phyloP scores from a whole-genome alignment of 2,113 vertebrate species.

The Clinocottus analis region DNA sequence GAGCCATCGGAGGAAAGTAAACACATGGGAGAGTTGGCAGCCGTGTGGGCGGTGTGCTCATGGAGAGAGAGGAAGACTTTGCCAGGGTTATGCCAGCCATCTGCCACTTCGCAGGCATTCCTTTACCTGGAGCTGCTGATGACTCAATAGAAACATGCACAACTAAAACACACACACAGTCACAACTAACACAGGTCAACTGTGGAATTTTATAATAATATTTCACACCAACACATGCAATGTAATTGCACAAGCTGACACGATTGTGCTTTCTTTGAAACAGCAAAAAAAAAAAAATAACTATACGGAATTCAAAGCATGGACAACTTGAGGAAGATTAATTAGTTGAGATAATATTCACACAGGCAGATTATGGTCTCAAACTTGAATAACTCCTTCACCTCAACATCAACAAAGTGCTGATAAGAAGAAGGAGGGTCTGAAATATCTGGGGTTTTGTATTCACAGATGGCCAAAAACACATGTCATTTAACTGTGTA shows the following conservation, averaged over 20 bases:
- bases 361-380: neutral
- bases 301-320: constrained; percentile 17
- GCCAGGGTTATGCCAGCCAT: constrained; percentile 71
- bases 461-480: constrained; percentile 26
- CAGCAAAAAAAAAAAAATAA: neutral
- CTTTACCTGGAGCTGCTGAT: constrained; percentile 70
- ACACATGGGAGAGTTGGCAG: constrained; percentile 68
- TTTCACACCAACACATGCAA: neutral
- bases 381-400: constrained; percentile 17
- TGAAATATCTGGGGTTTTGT: constrained; percentile 22
- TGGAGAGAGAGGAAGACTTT: constrained; percentile 44
- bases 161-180: constrained; percentile 12
- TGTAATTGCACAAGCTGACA: neutral
- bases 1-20: constrained; percentile 66
- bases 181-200: neutral
- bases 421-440: constrained; percentile 11
- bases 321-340: neutral
- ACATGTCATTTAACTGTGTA: constrained; percentile 19
- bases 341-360: constrained; percentile 49
- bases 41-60: constrained; percentile 58
- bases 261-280: neutral
- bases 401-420: constrained; percentile 26
- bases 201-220: too few relatives aligned
- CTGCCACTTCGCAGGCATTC: constrained; percentile 72
- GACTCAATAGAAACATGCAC: constrained; percentile 59